A percentile compares a stretch with the other conserved stretches of the same genome.
Evolutionary conservation across 2,797 vertebrate genomes (phyloP).

Genomic region (Protosalanx chinensis): DNA sequence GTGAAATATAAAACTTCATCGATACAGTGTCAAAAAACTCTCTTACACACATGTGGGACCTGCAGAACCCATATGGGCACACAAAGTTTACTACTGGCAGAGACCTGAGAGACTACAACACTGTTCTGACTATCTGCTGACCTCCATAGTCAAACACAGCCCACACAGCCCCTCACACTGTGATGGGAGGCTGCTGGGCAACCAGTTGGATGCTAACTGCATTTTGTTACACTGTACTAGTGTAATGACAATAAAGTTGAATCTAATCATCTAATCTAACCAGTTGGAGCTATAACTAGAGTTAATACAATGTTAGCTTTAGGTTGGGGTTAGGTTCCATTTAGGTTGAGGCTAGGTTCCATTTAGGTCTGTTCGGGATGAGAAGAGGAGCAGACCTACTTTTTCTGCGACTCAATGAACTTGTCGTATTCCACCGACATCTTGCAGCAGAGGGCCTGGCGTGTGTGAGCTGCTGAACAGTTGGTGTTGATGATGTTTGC

Average conservation of each 20-base stretch:
- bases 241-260: too few species aligned
- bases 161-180: not conserved
- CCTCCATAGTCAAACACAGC: slow-evolving; percentile 5
- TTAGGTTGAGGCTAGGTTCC: not conserved
- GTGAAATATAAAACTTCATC: not conserved
- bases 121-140: slow-evolving; percentile 5
- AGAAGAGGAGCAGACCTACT: slow-evolving; percentile 71
- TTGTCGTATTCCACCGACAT: slow-evolving; percentile 99
- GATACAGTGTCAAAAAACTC: not conserved
- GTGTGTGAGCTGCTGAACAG: slow-evolving; percentile 90
- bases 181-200: too few species aligned
- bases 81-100: not conserved
- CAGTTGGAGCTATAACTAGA: not conserved
- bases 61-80: not conserved
- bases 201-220: too few species aligned
- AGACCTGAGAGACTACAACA: not conserved
- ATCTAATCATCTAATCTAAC: not conserved
- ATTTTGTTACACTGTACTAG: too few species aligned
- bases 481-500: slow-evolving; percentile 93
- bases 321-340: too few species aligned
- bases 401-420: slow-evolving; percentile 92
- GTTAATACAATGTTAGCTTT: too few species aligned
- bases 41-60: not conserved
- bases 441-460: slow-evolving; percentile 96
- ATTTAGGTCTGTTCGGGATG: not conserved